These are phyloP conservation scores for Morpho achilles DNA, from an alignment of 2,888 invertebrate species.

Conservation along the genomic window DNA sequence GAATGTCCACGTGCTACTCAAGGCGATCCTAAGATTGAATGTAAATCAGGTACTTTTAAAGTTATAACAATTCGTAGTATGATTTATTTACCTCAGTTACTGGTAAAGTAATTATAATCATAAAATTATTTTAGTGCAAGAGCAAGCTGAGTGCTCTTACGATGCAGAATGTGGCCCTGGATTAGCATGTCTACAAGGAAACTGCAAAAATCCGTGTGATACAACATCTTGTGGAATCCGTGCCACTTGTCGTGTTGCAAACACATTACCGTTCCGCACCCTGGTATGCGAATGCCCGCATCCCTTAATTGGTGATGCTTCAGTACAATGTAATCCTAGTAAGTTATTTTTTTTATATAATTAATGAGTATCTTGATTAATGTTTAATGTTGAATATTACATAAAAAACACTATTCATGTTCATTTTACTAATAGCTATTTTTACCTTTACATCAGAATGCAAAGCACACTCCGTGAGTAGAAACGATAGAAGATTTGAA, in stretches of 20 bases:
- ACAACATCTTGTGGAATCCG: slow-evolving; percentile 89
- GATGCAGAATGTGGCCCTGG: slow-evolving; percentile 93
- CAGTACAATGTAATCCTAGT: slow-evolving; percentile 90
- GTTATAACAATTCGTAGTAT: background rate
- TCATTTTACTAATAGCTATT: background rate
- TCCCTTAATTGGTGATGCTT: slow-evolving; percentile 91
- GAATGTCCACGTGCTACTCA: slow-evolving; percentile 89
- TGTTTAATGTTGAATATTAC: too few species aligned
- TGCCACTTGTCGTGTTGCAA: slow-evolving; percentile 90
- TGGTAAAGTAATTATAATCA: slow-evolving; percentile 6
- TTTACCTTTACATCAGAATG: slow-evolving; percentile 7
- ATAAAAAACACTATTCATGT: background rate
- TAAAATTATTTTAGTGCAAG: slow-evolving; percentile 53
- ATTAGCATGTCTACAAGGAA: slow-evolving; percentile 88
- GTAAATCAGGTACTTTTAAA: slow-evolving; percentile 72
- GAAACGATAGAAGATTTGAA: background rate
- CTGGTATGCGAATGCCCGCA: slow-evolving; percentile 92
- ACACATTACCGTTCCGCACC: slow-evolving; percentile 91
- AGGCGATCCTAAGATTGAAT: slow-evolving; percentile 86
- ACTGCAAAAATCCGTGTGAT: slow-evolving; percentile 89
- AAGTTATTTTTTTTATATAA: slow-evolving; percentile 42
- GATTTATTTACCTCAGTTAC: background rate
- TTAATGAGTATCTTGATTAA: too few species aligned
- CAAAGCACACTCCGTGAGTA: slow-evolving; percentile 2
- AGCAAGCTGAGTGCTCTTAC: slow-evolving; percentile 83